Base-by-base conservation (phyloP, 2,888 invertebrate genomes). In the Ichneumoninae sp. region DNA sequence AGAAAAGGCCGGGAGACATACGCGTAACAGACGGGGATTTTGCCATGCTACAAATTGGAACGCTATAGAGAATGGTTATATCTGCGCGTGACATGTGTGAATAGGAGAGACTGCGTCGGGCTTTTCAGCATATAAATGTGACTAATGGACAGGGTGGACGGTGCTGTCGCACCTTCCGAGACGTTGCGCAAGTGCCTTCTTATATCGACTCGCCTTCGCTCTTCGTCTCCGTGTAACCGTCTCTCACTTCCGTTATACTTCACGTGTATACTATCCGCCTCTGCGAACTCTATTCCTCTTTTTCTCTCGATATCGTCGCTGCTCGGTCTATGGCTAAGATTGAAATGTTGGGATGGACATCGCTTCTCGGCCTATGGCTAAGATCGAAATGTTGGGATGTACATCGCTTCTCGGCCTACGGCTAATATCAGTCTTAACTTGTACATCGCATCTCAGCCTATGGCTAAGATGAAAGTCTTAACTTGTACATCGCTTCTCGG, bases 231-330 rank as follows among this genome's bases (percentile, higher is more conserved):
- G 22, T 36, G 26, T 57, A 26, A 57, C n/a, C 33, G 6, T 65
- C 57, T 52, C 44, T 65, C 36, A 47, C 30, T 22, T 19, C 10
- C 47, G 60, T 57, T 68, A 44, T 47, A 77, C 52, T 57, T 40
- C 44, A 44, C 52, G 26, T 57, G 40, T 72, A 40, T 57, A 54
- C 26, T 36, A 26, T 3, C 8, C 8, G 57, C 57, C 3, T 44
- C 44, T 4, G 44, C 44, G 44, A 70, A 30, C n/a, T 57, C 40
- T 19, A 62, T 50, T 47, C 13, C 50, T 54, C 50, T 54, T 33
- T 47, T 16, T 62, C 47, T 60, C 68, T 60, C 68, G 68, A 74
- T 72, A 68, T 74, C n/a, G n/a, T n/a, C n/a, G n/a, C n/a, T n/a
- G n/a, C n/a, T n/a, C n/a, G n/a, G n/a, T n/a, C n/a, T n/a, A n/a